Evolutionary conservation across 2,888 invertebrate genomes (phyloP).

Genomic region (Orchestes rusci): DNA sequence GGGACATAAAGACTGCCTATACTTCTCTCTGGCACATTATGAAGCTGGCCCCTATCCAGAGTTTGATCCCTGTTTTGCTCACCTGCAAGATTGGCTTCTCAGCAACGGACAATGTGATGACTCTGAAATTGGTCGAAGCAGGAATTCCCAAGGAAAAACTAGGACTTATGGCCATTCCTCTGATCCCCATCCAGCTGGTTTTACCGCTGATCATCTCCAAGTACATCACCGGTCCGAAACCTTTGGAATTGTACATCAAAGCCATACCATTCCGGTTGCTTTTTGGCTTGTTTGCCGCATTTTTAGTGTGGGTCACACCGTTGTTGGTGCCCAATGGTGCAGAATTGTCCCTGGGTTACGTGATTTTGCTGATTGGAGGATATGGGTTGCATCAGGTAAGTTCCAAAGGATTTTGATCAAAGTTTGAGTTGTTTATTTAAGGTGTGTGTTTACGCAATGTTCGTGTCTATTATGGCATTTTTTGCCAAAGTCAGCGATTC

Average conservation of each 20-base stretch:
- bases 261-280: constrained; percentile 83
- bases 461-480: constrained; percentile 96
- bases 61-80: constrained; percentile 70
- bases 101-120: constrained; percentile 91
- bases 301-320: constrained; percentile 81
- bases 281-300: constrained; percentile 77
- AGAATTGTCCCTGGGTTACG: constrained; percentile 54
- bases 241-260: constrained; percentile 79
- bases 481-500: constrained; percentile 97
- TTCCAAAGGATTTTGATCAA: background rate
- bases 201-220: constrained; percentile 78
- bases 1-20: constrained; percentile 67
- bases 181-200: constrained; percentile 86
- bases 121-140: constrained; percentile 89
- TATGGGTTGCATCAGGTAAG: constrained; percentile 88
- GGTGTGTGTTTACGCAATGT: constrained; percentile 93
- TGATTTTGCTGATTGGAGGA: constrained; percentile 64
- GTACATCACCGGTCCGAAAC: constrained; percentile 60
- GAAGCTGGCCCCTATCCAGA: constrained; percentile 72
- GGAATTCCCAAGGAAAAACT: constrained; percentile 94
- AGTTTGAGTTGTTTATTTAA: constrained; percentile 44
- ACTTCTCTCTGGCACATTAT: constrained; percentile 75
- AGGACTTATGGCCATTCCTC: constrained; percentile 85
- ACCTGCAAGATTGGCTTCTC: constrained; percentile 94
- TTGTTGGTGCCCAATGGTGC: constrained; percentile 54